Base-by-base conservation (phyloP, 2,888 invertebrate species). In the Synanthedon myopaeformis region DNA sequence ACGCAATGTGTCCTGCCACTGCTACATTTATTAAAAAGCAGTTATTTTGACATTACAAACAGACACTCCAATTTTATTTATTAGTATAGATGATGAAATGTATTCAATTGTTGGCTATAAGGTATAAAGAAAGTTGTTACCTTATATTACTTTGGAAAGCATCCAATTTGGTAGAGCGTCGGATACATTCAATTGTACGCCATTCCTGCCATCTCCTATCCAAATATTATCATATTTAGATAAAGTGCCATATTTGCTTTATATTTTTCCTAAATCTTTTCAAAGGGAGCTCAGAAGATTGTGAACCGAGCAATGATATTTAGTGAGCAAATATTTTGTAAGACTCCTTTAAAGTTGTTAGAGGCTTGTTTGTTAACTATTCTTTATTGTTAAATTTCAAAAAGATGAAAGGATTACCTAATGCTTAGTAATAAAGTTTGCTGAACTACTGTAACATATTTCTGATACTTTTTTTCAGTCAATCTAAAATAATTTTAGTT, bases 181-280 rank as follows among this genome's bases (percentile, higher is more conserved):
- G 23, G 12, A 60, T 59, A 60, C 60, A 57, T 60, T 65, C 63
- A 65, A 66, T 66, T 62, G 66, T 61, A 58, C 57, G 56, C 57
- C 56, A 56, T 57, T 58, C 55, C 55, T 53, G 51, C 50, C 55
- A 52, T 51, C 42, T 61, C 58, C 60, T 65, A 65, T 65, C 63
- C 67, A 62, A 62, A 64, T 63, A 67, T 61, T 59, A 61, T 65
- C 65, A 69, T 72, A 65, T 78, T 75, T 76, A 72, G 69, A 70
- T 74, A 70, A 74, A 67, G 72, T 73, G 64, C 61, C 61, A 61
- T 70, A 66, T 78, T 73, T 77, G 70, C 74, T 75, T 73, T 74
- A 67, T 74, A 73, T 76, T 63, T 65, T 59, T 57, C 62, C 61
- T 64, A 69, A 49, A 72, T 71, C 67, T 74, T 72, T 75, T 70